Evolutionary conservation across 2,113 vertebrate genomes (phyloP).

Genomic region (Ailurus styani): DNA sequence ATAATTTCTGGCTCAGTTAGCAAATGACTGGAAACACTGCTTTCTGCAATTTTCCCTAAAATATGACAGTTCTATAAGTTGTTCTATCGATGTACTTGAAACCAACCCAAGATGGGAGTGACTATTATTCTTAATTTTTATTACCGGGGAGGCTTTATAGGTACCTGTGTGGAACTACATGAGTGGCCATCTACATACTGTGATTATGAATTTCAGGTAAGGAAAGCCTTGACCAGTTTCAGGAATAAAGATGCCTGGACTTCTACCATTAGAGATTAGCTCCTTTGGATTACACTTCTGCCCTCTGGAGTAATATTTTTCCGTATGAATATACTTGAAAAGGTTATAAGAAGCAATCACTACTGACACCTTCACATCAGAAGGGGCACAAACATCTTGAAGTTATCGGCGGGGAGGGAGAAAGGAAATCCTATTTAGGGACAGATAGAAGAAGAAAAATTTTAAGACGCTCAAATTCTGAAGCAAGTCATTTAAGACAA

Average conservation of each 20-base stretch:
- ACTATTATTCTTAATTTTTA: constrained; percentile 18
- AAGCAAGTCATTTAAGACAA: neutral
- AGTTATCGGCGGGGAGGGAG: neutral
- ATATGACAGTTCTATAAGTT: neutral
- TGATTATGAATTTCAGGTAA: neutral
- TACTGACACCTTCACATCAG: neutral
- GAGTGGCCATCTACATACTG: neutral
- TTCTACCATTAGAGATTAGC: neutral
- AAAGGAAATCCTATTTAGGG: neutral
- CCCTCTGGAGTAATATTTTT: neutral
- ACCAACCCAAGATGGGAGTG: neutral
- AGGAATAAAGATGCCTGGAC: neutral
- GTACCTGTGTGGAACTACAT: neutral
- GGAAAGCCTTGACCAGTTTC: neutral
- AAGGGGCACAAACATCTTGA: neutral
- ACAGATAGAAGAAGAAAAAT: neutral
- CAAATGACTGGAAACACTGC: neutral
- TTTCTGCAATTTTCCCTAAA: constrained; percentile 27
- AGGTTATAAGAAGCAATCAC: neutral
- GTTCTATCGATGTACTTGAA: constrained; percentile 29
- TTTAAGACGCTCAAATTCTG: neutral
- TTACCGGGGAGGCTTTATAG: neutral
- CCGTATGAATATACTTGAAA: neutral
- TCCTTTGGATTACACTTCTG: neutral
- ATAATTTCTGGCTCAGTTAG: constrained; percentile 9